Conservation (phyloP, 1,140 invertebrate genomes). For the Zaprionus camerounensis region DNA sequence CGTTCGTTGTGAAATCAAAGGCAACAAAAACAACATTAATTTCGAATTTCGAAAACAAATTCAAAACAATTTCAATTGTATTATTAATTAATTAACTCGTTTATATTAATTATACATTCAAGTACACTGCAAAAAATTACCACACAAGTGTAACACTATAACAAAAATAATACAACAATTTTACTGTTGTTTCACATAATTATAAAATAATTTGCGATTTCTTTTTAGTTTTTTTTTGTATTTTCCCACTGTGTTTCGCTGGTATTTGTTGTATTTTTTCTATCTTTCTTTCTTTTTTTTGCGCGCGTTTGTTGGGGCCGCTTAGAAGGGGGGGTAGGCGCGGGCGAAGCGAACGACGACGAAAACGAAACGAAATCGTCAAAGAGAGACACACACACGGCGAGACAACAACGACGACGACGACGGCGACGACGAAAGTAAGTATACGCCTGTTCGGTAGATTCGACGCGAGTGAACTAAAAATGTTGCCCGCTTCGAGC, state of each 20-base stretch:
- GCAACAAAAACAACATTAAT: neutral
- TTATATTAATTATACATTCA: neutral
- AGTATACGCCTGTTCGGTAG: constrained; percentile 76
- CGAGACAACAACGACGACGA: constrained; percentile 40
- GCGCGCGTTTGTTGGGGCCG: neutral
- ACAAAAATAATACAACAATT: constrained; percentile 8
- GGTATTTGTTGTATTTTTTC: constrained; percentile 16
- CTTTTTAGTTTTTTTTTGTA: constrained; percentile 13
- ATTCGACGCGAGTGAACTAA: constrained; percentile 76
- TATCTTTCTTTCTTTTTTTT: constrained; percentile 31
- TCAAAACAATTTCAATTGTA: constrained; percentile 5
- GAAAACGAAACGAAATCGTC: constrained; percentile 41
- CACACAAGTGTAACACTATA: constrained; percentile 5
- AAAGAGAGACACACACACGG: constrained; percentile 31
- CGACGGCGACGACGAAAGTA: constrained; percentile 58
- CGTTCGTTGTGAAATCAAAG: constrained; percentile 28
- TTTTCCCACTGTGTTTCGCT: constrained; percentile 47
- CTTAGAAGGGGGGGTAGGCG: neutral
- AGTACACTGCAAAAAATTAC: constrained; percentile 4
- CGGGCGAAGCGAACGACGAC: constrained; percentile 32
- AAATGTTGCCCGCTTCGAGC: constrained; percentile 56
- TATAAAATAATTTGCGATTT: constrained; percentile 28
- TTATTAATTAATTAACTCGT: constrained; percentile 1
- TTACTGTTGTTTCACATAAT: constrained; percentile 36
- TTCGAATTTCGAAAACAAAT: constrained; percentile 3